These are phyloP conservation scores for Troglohyphantes excavatus DNA, from an alignment of 2,888 invertebrate genomes.

Conservation along the genomic window DNA sequence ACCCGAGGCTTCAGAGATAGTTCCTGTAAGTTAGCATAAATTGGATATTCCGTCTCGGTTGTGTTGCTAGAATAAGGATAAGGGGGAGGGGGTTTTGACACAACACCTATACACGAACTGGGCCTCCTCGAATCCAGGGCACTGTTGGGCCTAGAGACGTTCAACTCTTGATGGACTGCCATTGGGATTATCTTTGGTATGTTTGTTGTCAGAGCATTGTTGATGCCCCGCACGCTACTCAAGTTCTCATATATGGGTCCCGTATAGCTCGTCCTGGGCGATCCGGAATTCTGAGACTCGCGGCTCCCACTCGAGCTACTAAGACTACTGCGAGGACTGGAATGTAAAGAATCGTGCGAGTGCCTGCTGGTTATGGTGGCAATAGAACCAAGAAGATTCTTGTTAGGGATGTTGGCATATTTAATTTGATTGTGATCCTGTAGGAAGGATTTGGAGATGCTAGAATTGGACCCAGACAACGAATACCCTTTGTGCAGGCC, in stretches of 20 bases:
- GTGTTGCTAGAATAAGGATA: slow-evolving; percentile 61
- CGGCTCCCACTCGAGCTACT: slow-evolving; percentile 78
- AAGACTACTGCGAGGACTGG: slow-evolving; percentile 79
- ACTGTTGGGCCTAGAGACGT: slow-evolving; percentile 49
- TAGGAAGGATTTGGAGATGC: slow-evolving; percentile 12
- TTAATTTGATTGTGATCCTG: slow-evolving; percentile 60
- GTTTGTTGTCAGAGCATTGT: slow-evolving; percentile 11
- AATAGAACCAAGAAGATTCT: slow-evolving; percentile 57
- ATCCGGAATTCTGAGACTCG: slow-evolving; percentile 78
- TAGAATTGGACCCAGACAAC: slow-evolving; percentile 26
- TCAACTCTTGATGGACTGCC: slow-evolving; percentile 19
- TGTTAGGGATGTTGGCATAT: slow-evolving; percentile 65
- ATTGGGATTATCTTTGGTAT: slow-evolving; percentile 47
- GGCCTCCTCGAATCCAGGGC: slow-evolving; percentile 37
- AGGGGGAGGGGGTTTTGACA: slow-evolving; percentile 75
- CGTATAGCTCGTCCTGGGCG: slow-evolving; percentile 74
- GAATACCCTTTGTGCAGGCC: slow-evolving; percentile 53
- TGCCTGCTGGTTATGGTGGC: slow-evolving; percentile 26
- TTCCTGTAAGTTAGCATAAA: slow-evolving; percentile 77
- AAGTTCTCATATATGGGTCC: slow-evolving; percentile 78
- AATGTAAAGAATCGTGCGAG: slow-evolving; percentile 76
- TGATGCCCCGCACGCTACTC: slow-evolving; percentile 33
- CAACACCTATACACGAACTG: slow-evolving; percentile 39
- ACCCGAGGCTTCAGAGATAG: slow-evolving; percentile 30
- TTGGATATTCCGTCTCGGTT: slow-evolving; percentile 55